phyloP scores from a whole-genome alignment of 2,888 invertebrate species.

The Margaritifera margaritifera region DNA sequence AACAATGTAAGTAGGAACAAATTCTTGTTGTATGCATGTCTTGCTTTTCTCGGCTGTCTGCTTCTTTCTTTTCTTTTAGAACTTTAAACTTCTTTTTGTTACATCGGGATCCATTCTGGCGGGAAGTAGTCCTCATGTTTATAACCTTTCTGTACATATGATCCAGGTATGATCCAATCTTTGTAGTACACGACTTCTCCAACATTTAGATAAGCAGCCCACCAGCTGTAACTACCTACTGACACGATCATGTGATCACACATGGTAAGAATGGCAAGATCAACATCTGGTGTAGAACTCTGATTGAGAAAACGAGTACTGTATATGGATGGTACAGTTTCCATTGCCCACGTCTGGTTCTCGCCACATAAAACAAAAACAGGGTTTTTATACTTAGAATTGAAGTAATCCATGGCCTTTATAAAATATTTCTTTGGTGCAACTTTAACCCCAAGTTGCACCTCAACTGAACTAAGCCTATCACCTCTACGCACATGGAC shows the following conservation, averaged over 20 bases:
- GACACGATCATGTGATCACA: conserved; percentile 72
- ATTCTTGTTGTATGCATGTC: too few species aligned
- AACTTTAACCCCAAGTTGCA: conserved; percentile 10
- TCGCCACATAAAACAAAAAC: conserved; percentile 13
- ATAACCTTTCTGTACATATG: conserved; percentile 10
- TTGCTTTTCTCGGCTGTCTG: too few species aligned
- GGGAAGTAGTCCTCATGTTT: conserved; percentile 13
- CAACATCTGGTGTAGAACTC: conserved; percentile 6
- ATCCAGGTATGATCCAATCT: conserved; percentile 6
- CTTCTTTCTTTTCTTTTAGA: too few species aligned
- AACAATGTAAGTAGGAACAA: too few species aligned
- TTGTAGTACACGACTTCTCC: conserved; percentile 28
- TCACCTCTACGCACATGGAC: conserved; percentile 22
- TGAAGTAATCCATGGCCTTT: conserved; percentile 12
- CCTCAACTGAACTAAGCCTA: conserved; percentile 4
- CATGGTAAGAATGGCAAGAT: conserved; percentile 17
- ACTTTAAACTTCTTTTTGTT: too few species aligned
- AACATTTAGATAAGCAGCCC: conserved; percentile 48
- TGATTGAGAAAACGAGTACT: too few species aligned
- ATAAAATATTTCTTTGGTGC: conserved; percentile 11
- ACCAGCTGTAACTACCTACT: conserved; percentile 53
- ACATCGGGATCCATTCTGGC: conserved; percentile 5
- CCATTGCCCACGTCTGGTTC: conserved; percentile 13
- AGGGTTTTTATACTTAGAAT: conserved; percentile 8
- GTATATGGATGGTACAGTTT: too few species aligned